Evolutionary conservation across 2,888 invertebrate genomes (phyloP).

Genomic region (Nomada flava): DNA sequence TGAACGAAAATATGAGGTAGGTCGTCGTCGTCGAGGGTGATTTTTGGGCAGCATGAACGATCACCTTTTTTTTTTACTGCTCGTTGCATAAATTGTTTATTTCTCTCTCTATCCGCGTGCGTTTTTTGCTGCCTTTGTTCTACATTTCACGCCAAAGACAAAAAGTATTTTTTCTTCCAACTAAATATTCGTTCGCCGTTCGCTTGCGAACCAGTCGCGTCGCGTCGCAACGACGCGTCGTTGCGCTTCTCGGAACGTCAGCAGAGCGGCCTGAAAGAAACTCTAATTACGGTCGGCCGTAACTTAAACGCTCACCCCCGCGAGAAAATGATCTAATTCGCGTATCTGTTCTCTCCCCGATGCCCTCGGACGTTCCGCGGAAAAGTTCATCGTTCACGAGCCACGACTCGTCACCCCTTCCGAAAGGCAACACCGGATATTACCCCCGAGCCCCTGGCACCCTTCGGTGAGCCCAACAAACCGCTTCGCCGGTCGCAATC

Average conservation of each 20-base stretch:
- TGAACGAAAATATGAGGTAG: background rate
- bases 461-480: slow-evolving; percentile 42
- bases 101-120: too few species aligned
- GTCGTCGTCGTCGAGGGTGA: background rate
- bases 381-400: slow-evolving; percentile 53
- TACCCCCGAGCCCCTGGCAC: slow-evolving; percentile 19
- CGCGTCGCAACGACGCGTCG: background rate
- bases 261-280: slow-evolving; percentile 27
- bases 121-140: too few species aligned
- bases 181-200: too few species aligned
- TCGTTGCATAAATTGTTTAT: too few species aligned
- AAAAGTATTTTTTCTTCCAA: too few species aligned
- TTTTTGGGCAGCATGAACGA: background rate
- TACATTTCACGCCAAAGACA: too few species aligned
- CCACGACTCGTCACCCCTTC: slow-evolving; percentile 43
- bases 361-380: slow-evolving; percentile 16
- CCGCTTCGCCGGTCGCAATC: slow-evolving; percentile 53
- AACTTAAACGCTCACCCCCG: slow-evolving; percentile 39
- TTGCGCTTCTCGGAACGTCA: background rate
- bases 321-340: slow-evolving; percentile 45
- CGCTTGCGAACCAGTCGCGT: background rate
- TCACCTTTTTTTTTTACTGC: too few species aligned
- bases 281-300: slow-evolving; percentile 33
- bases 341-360: background rate
- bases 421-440: slow-evolving; percentile 44